Base-by-base conservation (phyloP, 2,113 vertebrate genomes). In the Pseudorhombus dupliciocellatus region DNA sequence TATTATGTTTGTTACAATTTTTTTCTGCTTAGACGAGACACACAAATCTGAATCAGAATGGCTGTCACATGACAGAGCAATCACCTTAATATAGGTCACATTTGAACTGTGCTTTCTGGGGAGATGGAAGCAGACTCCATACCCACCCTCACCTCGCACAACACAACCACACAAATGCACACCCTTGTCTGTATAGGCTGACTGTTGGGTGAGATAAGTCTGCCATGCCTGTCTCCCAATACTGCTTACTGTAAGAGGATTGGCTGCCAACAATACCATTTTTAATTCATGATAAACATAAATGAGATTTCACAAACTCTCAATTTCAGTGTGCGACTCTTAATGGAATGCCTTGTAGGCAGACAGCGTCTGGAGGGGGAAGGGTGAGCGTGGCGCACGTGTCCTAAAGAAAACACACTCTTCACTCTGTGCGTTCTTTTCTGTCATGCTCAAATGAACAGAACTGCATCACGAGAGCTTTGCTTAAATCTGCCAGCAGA, bases 211-310 rank as follows among this genome's bases (percentile, higher is more conserved):
- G 62, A 87, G 88, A 92, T 91, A 93, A 90, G 85, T 90, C 80
- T 42, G 73, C 70, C 84, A 80, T 77, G 89, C 79, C 81, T 77
- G 87, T 89, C 88, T 89, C 83, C 74, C 60, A 87, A 91, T 92
- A 92, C 87, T 93, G 90, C 92, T 93, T 92, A 92, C 83, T 86
- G 73, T 93, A 93, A 93, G 92, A 93, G 92, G 92, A 93, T 91
- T 92, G 91, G 73, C 80, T 88, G 77, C 84, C 89, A 90, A 92
- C 90, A 92, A 92, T 92, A 90, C 79, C 73, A 88, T 83, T 91
- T 92, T 91, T 93, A 89, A 93, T 92, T 93, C 90, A 90, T 73
- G 87, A 93, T 92, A 91, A 92, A 91, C 84, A 91, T 65, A 91
- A 93, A 93, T 90, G 82, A 93, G 90, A 92, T 89, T 92, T 91